Base-by-base conservation (phyloP, 1,140 invertebrate genomes). In the Drosophila suzukii region DNA sequence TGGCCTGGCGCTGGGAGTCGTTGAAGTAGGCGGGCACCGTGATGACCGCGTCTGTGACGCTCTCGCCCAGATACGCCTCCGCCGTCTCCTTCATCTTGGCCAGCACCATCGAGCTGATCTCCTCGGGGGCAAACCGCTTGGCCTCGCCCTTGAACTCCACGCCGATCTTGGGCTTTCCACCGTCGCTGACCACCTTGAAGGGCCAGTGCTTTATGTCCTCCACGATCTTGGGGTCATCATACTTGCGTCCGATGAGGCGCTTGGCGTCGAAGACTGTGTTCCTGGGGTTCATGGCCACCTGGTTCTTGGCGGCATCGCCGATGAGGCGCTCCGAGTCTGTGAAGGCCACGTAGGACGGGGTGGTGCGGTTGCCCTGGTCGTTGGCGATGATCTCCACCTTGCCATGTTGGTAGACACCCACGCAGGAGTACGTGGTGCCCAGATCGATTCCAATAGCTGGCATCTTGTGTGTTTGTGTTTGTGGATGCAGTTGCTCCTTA, bases 341-440 rank as follows among this genome's bases (percentile, higher is more conserved):
- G 94, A 99, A 99, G 41, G 97, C 98, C 17, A 99, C 98, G 94
- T 98, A 99, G 75, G 96, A 97, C 24, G 98, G 98, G 47, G 98
- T 99, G 30, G 98, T 99, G 76, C 98, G 94, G 93, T 99, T 99
- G 85, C 98, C 98, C 92, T 98, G 97, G 92, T 98, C 97, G 92
- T 98, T 98, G 82, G 97, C 97, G 84, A 98, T 97, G 81, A 98
- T 98, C 93, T 98, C 97, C 58, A 98, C 95, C 93, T 97, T 97
- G 50, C 97, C 97, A 88, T 97, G 94, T 78, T 96, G 95, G 92
- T 94, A 97, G 12, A 97, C 96, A 57, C 95, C 96, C 12, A 97
- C 96, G 79, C 96, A 97, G 30, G 95, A 96, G 92, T 96, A 96
- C 44, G 95, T 96, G 72, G 94, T 97, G 58, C 96, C 96, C 78